Base-by-base conservation (phyloP, 2,888 invertebrate genomes). In the Plebejus anna region DNA sequence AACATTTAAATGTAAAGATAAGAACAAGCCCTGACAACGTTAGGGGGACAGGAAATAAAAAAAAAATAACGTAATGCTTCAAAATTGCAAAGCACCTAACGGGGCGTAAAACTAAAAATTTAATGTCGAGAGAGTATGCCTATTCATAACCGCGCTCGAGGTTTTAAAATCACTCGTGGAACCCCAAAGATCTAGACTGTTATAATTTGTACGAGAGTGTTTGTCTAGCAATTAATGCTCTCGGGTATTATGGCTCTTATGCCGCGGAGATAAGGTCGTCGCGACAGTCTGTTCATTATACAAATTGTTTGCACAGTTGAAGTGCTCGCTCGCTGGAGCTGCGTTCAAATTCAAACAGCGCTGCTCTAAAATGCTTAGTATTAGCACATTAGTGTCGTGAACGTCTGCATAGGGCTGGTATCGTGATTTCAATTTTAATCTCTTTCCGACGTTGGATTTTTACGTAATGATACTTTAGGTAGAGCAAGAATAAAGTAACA, bases 261-360 rank as follows among this genome's bases (percentile, higher is more conserved):
- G 9, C 0, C 28, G 0, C 22, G 0, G 16, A 1, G 3, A 71
- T 76, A 79, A 70, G 75, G 70, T 57, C 32, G 32, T 61, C 57
- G 13, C 6, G 32, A 13, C 5, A 51, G 2, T 75, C 75, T 76
- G n/a, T 78, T 72, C 75, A 76, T 76, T 78, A 76, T 76, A 73
- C 75, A 71, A 70, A 78, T 71, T 80, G 80, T 82, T 81, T 81
- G 82, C 79, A 76, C 81, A 79, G 80, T 78, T 79, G 80, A 78
- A 77, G 76, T 75, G 77, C 75, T 76, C 75, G 77, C 57, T 59
- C 70, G 66, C 70, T 66, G 75, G 76, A 78, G 71, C 76, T 72
- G 75, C 76, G 80, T 79, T 78, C 80, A 79, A 80, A 79, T 80
- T 80, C 79, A 78, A 80, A 81, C 80, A 79, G 73, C 66, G 77